Evolutionary conservation across 2,113 vertebrate species (phyloP), one percentile per base, ranked within the genome.

Genomic region (Phainopepla nitens): DNA sequence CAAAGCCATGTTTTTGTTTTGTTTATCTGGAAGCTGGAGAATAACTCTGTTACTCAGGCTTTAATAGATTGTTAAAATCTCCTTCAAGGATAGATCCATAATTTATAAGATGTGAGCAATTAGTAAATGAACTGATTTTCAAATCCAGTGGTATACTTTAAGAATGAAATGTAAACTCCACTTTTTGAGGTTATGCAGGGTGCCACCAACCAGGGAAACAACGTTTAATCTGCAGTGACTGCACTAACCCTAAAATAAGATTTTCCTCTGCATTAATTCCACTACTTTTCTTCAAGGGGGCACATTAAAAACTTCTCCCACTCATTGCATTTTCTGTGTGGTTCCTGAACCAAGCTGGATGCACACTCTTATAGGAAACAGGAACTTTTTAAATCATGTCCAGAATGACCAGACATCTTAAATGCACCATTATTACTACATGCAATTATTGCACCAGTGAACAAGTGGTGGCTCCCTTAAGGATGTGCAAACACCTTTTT

Each of bases 11-110:
- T 0, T 50, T 96, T 89, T 87, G 56, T 84, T 94, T 89, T 91
- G 44, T 78, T 97, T 94, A 89, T 78, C 93, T 83, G 58, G 31
- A 68, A 82, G 77, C 57, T 53, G 44, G 25, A 95, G 72, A 96
- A 91, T 8, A 87, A 53, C 44, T 83, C 62, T 80, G 50, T 72
- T 87, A 87, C 14, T 91, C 61, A 72, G 49, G 45, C 61, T 76
- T 65, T 87, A 91, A 89, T 18, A 81, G 64, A 75, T 42, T 72
- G 77, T 45, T 84, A 56, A 75, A 94, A 61, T 60, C 65, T 79
- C 57, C 73, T 89, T 79, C 81, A 95, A 96, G 57, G 61, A 84
- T 10, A 79, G n/a, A 89, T 47, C 22, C 15, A 21, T 87, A 36
- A 91, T 89, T 92, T 84, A 19, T 49, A 87, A 79, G 36, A 78